These are phyloP conservation scores for Ichneumoninae sp. DNA, from an alignment of 2,888 invertebrate species.

Conservation along the genomic window DNA sequence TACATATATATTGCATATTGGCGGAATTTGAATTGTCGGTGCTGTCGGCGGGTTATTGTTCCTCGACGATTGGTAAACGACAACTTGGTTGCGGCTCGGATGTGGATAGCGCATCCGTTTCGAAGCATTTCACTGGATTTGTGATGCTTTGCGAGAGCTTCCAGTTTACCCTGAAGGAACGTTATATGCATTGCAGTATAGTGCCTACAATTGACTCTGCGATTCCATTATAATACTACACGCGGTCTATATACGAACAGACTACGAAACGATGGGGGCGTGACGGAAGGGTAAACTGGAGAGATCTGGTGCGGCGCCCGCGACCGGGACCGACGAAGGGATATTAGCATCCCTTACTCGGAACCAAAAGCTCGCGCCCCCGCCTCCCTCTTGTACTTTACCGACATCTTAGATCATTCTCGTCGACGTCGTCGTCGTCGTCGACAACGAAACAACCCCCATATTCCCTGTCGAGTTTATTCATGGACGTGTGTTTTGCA, in stretches of 20 bases:
- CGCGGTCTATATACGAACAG: conserved; percentile 3
- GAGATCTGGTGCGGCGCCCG: conserved; percentile 40
- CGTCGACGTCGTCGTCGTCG: conserved; percentile 16
- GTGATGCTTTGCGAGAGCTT: neutral
- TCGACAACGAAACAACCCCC: conserved; percentile 64
- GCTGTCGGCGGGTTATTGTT: conserved; percentile 13
- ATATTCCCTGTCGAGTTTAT: conserved; percentile 65
- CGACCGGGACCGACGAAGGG: conserved; percentile 10
- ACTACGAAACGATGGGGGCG: conserved; percentile 36
- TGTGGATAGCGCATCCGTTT: neutral
- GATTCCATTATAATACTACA: conserved; percentile 31
- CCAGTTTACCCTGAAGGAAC: neutral
- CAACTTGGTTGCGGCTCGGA: conserved; percentile 3
- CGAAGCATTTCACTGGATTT: neutral
- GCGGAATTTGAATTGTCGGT: conserved; percentile 4
- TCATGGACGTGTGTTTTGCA: conserved; percentile 63
- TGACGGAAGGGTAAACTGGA: conserved; percentile 61
- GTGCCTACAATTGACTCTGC: neutral
- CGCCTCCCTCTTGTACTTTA: conserved; percentile 46
- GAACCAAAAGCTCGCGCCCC: conserved; percentile 9
- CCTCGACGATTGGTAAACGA: conserved; percentile 11
- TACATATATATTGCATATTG: neutral
- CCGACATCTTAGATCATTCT: conserved; percentile 63
- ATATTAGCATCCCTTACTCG: conserved; percentile 59
- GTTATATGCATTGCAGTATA: neutral